Conservation (phyloP, 2,797 vertebrate species). For the Eutrigla gurnardus region DNA sequence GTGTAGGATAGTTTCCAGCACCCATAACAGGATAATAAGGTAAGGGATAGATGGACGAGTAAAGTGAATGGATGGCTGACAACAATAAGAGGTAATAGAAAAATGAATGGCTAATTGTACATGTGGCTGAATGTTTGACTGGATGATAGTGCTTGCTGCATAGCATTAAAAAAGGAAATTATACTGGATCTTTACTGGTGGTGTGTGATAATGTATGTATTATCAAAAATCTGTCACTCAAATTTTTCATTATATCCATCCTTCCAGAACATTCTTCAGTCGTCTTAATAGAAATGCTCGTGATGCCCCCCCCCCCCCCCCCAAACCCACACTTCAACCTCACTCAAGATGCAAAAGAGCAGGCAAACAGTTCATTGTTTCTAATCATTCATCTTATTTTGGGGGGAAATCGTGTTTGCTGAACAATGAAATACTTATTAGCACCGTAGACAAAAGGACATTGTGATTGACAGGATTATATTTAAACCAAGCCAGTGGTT, state of each 20-base stretch:
- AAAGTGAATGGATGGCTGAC: neutral
- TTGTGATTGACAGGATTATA: conserved; percentile 80
- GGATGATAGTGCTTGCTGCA: neutral
- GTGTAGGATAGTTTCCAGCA: neutral
- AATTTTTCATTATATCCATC: conserved; percentile 13
- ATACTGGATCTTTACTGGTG: neutral
- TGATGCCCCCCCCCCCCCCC: neutral
- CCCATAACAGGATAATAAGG: neutral
- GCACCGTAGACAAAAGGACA: conserved; percentile 66
- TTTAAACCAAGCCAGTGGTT: conserved; percentile 78
- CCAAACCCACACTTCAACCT: conserved; percentile 39
- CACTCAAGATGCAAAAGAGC: conserved; percentile 60
- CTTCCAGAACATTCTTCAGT: conserved; percentile 25
- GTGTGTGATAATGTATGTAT: neutral
- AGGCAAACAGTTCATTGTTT: conserved; percentile 66
- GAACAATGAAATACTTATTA: conserved; percentile 82
- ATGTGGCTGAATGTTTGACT: neutral
- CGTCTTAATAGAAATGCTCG: conserved; percentile 39
- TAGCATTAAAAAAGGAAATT: neutral
- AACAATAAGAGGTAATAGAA: too few relatives aligned
- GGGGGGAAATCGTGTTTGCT: conserved; percentile 73
- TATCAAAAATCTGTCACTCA: conserved; percentile 4
- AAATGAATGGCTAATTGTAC: neutral
- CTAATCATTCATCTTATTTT: conserved; percentile 75
- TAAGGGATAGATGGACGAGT: neutral